A percentile compares a stretch with the other conserved stretches of the same genome.
Conservation (phyloP, 2,113 vertebrate genomes). For the Tangachromis dhanisi region DNA sequence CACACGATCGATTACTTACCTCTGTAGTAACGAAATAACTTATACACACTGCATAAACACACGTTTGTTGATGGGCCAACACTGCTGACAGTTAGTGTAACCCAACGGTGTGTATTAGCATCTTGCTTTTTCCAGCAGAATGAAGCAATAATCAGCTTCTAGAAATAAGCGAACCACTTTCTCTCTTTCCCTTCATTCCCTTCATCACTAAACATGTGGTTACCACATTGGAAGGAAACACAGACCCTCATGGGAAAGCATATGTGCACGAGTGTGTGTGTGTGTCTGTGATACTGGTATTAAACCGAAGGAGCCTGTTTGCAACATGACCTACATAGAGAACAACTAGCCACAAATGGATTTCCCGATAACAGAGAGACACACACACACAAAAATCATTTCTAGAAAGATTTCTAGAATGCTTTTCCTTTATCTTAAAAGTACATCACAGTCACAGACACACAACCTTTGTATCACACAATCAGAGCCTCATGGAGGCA, state of each 20-base stretch:
- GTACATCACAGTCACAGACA: not conserved
- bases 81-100: not conserved
- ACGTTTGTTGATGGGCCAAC: not conserved
- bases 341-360: slow-evolving; percentile 23
- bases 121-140: not conserved
- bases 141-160: not conserved
- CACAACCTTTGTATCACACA: not conserved
- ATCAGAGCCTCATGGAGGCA: not conserved
- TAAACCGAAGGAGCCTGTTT: slow-evolving; percentile 34
- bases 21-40: not conserved
- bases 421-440: not conserved
- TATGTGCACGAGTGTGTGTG: not conserved
- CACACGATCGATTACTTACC: not conserved
- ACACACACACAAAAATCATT: not conserved
- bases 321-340: slow-evolving; percentile 55
- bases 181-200: not conserved
- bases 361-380: slow-evolving; percentile 12
- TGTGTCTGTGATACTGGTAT: slow-evolving; percentile 13
- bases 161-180: not conserved
- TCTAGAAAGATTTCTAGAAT: not conserved
- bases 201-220: slow-evolving; percentile 52
- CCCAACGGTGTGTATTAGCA: not conserved
- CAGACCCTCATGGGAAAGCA: slow-evolving; percentile 44
- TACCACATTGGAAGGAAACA: slow-evolving; percentile 62
- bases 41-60: not conserved